Conservation (phyloP, 2,113 vertebrate species). For the Notothenia coriiceps region DNA sequence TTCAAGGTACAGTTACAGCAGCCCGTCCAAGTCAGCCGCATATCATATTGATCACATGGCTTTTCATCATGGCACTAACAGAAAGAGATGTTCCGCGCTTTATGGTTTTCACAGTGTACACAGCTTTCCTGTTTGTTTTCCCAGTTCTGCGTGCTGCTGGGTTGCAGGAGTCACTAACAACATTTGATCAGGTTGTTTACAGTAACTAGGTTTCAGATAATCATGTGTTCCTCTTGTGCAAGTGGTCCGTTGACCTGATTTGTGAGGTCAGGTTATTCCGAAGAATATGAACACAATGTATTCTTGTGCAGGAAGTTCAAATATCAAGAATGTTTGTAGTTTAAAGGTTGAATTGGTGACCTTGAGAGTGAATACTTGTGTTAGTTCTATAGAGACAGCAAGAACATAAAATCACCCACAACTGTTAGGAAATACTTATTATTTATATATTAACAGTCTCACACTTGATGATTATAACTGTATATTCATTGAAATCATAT, state of each 20-base stretch:
- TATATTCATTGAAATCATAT: no score
- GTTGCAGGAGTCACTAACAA: conserved; percentile 8
- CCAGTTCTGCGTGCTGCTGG: background rate
- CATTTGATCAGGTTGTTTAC: conserved; percentile 10
- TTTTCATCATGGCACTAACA: conserved; percentile 74
- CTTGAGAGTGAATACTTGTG: background rate
- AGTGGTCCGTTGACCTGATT: conserved; percentile 5
- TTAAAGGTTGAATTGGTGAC: background rate
- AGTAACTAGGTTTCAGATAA: conserved; percentile 12
- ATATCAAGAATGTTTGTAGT: background rate
- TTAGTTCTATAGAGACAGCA: background rate
- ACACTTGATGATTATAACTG: no score
- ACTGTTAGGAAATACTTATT: no score
- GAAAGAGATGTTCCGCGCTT: conserved; percentile 49
- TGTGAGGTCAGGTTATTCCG: background rate
- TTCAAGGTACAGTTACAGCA: conserved; percentile 80
- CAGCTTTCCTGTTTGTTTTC: conserved; percentile 51
- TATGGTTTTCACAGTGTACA: conserved; percentile 19
- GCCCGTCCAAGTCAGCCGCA: conserved; percentile 65
- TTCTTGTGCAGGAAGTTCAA: background rate
- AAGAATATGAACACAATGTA: background rate
- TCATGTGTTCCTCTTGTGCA: background rate
- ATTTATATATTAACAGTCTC: no score
- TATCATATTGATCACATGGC: conserved; percentile 74
- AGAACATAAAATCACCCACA: background rate